phyloP scores from a whole-genome alignment of 2,888 invertebrate genomes.

The Micoletzkya japonica region DNA sequence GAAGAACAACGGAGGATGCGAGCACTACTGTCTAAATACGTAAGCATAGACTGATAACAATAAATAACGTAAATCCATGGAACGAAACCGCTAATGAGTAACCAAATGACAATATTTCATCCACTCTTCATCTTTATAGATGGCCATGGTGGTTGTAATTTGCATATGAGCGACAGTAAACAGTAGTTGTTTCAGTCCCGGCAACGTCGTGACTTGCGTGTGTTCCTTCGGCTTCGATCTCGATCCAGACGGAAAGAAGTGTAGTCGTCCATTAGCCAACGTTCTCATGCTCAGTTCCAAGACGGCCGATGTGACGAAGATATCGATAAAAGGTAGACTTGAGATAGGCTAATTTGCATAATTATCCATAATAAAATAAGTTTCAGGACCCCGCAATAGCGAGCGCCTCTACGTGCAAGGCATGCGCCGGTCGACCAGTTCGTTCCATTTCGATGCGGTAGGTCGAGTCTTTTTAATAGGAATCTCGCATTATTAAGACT shows the following conservation, averaged over 20 bases:
- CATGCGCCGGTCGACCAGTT: neutral
- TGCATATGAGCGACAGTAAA: no score
- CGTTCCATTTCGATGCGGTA: conserved; percentile 7
- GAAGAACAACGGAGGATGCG: conserved; percentile 20
- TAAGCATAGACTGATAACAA: no score
- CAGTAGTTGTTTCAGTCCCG: neutral
- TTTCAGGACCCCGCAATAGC: conserved; percentile 17
- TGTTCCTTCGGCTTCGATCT: conserved; percentile 7
- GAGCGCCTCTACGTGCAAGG: conserved; percentile 13
- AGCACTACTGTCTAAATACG: conserved; percentile 19
- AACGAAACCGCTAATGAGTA: no score
- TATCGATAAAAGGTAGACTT: neutral
- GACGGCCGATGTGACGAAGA: neutral
- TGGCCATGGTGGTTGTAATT: no score
- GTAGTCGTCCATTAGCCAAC: neutral
- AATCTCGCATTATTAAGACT: neutral
- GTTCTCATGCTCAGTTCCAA: neutral
- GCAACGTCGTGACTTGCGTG: conserved; percentile 1
- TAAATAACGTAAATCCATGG: no score
- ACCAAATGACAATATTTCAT: no score
- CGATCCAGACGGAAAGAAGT: neutral
- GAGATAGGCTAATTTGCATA: neutral
- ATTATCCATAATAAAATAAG: neutral
- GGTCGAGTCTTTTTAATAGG: neutral
- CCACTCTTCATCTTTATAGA: no score